Base-by-base conservation (phyloP, 2,888 invertebrate genomes). In the Ditylenchus weischeri region DNA sequence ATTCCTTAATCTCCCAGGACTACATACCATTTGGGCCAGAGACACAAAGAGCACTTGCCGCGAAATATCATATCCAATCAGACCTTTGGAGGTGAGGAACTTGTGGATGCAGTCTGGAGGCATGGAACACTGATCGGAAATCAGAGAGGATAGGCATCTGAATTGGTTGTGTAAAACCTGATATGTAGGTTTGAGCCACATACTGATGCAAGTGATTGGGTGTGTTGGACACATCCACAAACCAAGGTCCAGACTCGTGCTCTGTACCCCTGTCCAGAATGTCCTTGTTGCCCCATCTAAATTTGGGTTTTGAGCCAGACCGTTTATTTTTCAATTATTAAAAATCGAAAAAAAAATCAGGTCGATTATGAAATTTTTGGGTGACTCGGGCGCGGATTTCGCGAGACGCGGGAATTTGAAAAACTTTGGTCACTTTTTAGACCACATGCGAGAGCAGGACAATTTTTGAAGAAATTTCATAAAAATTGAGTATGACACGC, bases 281-380 rank as follows among this genome's bases (percentile, higher is more conserved):
- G 18, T 75, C 72, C 47, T 72, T 72, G 18, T 51, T 62, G 6
- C 47, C n/a, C 72, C 72, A 72, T 51, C 72, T 49, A 57, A 59
- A 62, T 13, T 58, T 58, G 60, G 43, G 8, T 43, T 43, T 43
- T 43, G 43, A 8, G 11, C 43, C 29, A 29, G 3, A 29, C 29
- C 29, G 29, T 29, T 29, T 29, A 4, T 29, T 29, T 29, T 4
- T 29, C 29, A 4, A 5, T 29, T 29, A 4, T 29, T 29, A 29
- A 2, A 29, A 5, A 29, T 29, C 29, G 29, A 29, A n/a, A n/a
- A n/a, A n/a, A n/a, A n/a, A n/a, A 2, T 29, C 29, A 29, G 29
- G 3, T 29, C 29, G n/a, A n/a, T n/a, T n/a, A n/a, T n/a, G n/a
- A n/a, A n/a, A n/a, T n/a, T n/a, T n/a, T n/a, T n/a, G n/a, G n/a